Conservation (phyloP, 2,888 invertebrate species). For the Scrobipalpa costella region DNA sequence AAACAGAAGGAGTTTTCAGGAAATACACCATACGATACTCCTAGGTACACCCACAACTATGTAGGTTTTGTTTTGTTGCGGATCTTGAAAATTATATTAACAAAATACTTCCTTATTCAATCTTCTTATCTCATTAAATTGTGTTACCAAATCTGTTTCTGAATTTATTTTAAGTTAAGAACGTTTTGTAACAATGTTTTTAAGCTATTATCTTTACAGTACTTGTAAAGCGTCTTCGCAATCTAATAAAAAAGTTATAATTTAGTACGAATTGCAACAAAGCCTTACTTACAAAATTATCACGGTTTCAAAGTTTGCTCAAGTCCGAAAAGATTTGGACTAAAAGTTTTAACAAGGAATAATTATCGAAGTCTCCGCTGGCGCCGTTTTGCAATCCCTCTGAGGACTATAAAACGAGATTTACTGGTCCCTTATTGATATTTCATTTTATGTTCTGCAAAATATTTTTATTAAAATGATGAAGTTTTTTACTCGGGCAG, state of each 20-base stretch:
- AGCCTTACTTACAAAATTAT: constrained; percentile 7
- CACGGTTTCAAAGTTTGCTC: constrained; percentile 15
- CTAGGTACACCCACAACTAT: too few relatives aligned
- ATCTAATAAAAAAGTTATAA: constrained; percentile 20
- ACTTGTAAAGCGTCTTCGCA: background rate
- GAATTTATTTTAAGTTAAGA: too few relatives aligned
- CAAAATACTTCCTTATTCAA: too few relatives aligned
- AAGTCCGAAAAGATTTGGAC: constrained; percentile 20
- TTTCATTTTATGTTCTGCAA: background rate
- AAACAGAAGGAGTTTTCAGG: too few relatives aligned
- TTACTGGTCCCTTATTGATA: background rate
- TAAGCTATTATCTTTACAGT: too few relatives aligned
- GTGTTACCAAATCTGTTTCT: too few relatives aligned
- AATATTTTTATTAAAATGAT: background rate
- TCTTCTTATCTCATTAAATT: too few relatives aligned
- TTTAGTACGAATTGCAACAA: constrained; percentile 6
- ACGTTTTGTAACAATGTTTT: too few relatives aligned
- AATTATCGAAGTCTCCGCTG: constrained; percentile 20
- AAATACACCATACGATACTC: too few relatives aligned
- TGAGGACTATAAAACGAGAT: constrained; percentile 22
- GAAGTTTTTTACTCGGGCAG: too few relatives aligned
- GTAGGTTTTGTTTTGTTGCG: too few relatives aligned
- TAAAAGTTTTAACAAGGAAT: constrained; percentile 27
- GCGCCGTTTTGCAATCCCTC: constrained; percentile 17
- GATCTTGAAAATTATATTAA: too few relatives aligned